Percentiles rank a stretch among this genome's conserved stretches.
phyloP scores from a whole-genome alignment of 2,888 invertebrate genomes.

The Uloborus plumipes region DNA sequence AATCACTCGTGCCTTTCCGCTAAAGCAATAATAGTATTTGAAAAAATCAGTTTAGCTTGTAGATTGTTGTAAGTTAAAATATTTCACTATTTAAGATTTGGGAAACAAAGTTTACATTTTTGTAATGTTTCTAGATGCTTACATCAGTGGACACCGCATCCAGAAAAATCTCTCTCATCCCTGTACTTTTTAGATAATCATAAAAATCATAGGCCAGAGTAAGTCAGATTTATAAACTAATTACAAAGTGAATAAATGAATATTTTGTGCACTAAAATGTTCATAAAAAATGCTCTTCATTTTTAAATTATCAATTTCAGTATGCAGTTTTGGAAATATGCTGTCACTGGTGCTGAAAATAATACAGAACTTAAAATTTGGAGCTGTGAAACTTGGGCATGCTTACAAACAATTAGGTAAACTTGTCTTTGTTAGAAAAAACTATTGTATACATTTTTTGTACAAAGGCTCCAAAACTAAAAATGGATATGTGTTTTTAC shows the following conservation, averaged over 20 bases:
- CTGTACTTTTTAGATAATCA: slow-evolving; percentile 96
- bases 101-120: not conserved
- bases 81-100: too few relatives aligned
- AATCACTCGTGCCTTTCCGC: too few relatives aligned
- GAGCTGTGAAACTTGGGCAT: slow-evolving; percentile 95
- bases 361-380: slow-evolving; percentile 93
- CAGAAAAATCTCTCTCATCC: slow-evolving; percentile 86
- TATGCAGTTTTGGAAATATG: slow-evolving; percentile 93
- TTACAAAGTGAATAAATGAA: not conserved
- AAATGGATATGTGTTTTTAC: too few relatives aligned
- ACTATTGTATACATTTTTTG: not conserved
- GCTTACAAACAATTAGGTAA: slow-evolving; percentile 86
- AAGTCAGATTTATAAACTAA: slow-evolving; percentile 64
- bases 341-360: slow-evolving; percentile 89
- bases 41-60: too few relatives aligned
- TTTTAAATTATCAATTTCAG: slow-evolving; percentile 71
- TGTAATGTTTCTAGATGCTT: slow-evolving; percentile 78
- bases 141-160: slow-evolving; percentile 94
- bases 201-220: slow-evolving; percentile 78
- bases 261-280: not conserved
- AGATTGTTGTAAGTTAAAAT: too few relatives aligned
- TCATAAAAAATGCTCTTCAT: not conserved
- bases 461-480: not conserved
- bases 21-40: too few relatives aligned
- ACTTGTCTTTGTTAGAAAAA: not conserved